Conservation (phyloP, 2,797 vertebrate genomes). For the Champsocephalus esox region DNA sequence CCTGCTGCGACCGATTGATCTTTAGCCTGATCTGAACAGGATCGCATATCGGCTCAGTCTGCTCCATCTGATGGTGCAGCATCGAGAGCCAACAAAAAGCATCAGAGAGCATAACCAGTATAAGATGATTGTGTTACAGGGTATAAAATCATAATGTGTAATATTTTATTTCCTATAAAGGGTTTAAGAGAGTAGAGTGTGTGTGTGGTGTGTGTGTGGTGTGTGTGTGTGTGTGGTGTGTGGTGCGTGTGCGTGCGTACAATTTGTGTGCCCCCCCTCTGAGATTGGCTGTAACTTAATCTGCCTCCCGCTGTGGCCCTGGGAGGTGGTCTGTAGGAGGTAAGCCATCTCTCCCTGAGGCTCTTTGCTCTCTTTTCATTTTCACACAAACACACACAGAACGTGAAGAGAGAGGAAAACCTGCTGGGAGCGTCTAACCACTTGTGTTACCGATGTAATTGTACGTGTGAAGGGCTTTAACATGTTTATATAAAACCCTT, state of each 20-base stretch:
- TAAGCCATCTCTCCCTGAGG: slow-evolving; percentile 71
- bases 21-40: slow-evolving; percentile 36
- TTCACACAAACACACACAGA: slow-evolving; percentile 40
- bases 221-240: too few species aligned
- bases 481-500: neutral
- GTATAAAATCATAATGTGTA: slow-evolving; percentile 41
- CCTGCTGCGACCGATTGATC: slow-evolving; percentile 48
- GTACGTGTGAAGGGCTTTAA: neutral
- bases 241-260: neutral
- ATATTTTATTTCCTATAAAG: slow-evolving; percentile 54
- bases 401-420: slow-evolving; percentile 8
- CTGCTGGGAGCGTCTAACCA: slow-evolving; percentile 19
- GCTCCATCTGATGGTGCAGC: neutral
- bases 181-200: slow-evolving; percentile 27
- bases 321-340: slow-evolving; percentile 81
- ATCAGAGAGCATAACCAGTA: slow-evolving; percentile 9
- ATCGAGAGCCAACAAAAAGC: slow-evolving; percentile 32
- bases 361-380: slow-evolving; percentile 62
- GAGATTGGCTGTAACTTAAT: slow-evolving; percentile 81
- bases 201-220: slow-evolving; percentile 37
- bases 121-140: slow-evolving; percentile 41
- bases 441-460: neutral
- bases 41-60: slow-evolving; percentile 25
- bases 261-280: slow-evolving; percentile 57
- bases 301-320: slow-evolving; percentile 77